phyloP scores from a whole-genome alignment of 2,797 vertebrate species.

The Sebastolobus alascanus region DNA sequence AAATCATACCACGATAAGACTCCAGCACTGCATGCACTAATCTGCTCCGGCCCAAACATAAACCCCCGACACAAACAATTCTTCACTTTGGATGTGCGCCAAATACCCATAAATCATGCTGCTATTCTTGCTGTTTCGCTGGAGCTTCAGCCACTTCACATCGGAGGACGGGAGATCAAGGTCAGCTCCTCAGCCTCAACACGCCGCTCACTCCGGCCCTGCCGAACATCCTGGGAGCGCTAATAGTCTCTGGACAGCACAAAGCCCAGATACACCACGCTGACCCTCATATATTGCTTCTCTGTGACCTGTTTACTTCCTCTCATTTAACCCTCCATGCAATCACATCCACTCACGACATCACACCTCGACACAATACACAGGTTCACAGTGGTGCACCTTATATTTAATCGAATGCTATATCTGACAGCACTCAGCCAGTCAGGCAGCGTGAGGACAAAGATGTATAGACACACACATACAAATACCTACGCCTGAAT shows the following conservation, averaged over 20 bases:
- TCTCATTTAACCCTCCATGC: background rate
- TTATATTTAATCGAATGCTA: background rate
- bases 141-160: constrained; percentile 8
- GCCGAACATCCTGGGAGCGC: background rate
- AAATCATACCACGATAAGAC: constrained; percentile 15
- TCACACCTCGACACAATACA: background rate
- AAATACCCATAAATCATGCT: constrained; percentile 19
- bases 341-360: background rate
- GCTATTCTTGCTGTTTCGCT: constrained; percentile 1
- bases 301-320: background rate
- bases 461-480: background rate
- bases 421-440: background rate
- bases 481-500: background rate
- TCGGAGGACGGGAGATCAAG: constrained; percentile 7
- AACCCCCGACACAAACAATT: background rate
- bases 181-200: background rate
- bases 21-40: constrained; percentile 6
- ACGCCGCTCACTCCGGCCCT: background rate
- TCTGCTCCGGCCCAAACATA: constrained; percentile 1
- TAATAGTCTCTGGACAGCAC: background rate
- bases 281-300: background rate
- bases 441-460: background rate
- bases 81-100: constrained; percentile 24
- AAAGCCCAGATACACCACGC: background rate
- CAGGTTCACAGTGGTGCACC: background rate